Percentiles rank a stretch among this genome's conserved stretches.
These are phyloP conservation scores for Salvelinus alpinus DNA, from an alignment of 2,113 vertebrate species.

Conservation along the genomic window DNA sequence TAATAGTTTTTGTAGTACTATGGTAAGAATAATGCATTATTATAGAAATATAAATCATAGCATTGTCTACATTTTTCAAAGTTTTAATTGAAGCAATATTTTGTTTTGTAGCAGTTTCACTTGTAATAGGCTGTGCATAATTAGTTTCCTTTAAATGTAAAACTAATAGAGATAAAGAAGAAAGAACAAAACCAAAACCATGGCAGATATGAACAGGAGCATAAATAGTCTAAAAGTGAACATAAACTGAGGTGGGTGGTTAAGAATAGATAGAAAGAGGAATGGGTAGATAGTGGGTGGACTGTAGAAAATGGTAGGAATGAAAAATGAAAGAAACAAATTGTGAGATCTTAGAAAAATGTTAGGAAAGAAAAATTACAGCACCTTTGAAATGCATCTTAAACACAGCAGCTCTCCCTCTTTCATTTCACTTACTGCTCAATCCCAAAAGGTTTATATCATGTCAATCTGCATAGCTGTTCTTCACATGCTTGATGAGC, in stretches of 20 bases:
- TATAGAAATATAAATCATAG: constrained; percentile 71
- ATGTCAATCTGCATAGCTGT: constrained; percentile 65
- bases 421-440: constrained; percentile 47
- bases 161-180: constrained; percentile 52
- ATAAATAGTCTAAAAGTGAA: constrained; percentile 25
- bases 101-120: constrained; percentile 54
- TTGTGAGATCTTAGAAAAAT: not conserved
- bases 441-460: constrained; percentile 39
- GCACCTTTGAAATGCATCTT: constrained; percentile 75
- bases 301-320: not conserved
- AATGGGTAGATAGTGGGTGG: constrained; percentile 14
- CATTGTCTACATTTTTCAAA: constrained; percentile 60
- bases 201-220: constrained; percentile 10
- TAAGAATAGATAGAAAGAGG: constrained; percentile 34
- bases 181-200: constrained; percentile 30
- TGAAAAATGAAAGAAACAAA: constrained; percentile 24
- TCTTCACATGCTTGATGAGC: constrained; percentile 66
- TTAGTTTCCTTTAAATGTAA: constrained; percentile 67
- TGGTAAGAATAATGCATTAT: constrained; percentile 60
- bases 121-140: constrained; percentile 72
- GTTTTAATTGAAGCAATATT: constrained; percentile 54
- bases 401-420: constrained; percentile 53
- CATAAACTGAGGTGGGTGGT: constrained; percentile 32
- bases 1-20: constrained; percentile 50
- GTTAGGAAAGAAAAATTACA: constrained; percentile 55